A percentile compares a stretch with the other conserved stretches of the same genome.
phyloP scores from a whole-genome alignment of 2,113 vertebrate genomes.

The Etheostoma spectabile region DNA sequence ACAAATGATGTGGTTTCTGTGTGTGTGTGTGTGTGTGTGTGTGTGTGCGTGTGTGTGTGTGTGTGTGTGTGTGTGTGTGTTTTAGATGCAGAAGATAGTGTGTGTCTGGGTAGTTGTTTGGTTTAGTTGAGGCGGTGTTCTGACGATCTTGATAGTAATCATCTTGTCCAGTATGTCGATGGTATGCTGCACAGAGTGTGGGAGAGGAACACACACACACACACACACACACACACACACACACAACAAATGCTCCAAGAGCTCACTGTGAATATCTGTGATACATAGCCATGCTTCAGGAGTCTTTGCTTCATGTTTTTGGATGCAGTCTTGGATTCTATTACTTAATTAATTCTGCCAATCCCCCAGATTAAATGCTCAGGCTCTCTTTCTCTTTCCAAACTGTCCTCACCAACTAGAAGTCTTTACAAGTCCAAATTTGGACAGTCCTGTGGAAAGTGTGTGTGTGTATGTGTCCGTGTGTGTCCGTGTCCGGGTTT shows the following conservation, averaged over 20 bases:
- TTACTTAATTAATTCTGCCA: not conserved
- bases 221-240: constrained; percentile 38
- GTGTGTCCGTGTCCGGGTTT: too few relatives aligned
- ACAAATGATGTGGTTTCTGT: constrained; percentile 66
- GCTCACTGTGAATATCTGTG: not conserved
- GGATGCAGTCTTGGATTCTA: not conserved
- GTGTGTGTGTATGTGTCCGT: constrained; percentile 11
- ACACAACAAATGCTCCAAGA: constrained; percentile 10
- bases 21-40: constrained; percentile 44
- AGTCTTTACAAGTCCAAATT: constrained; percentile 6
- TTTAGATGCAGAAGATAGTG: constrained; percentile 72
- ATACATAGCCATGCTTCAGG: constrained; percentile 17
- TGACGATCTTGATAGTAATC: constrained; percentile 69
- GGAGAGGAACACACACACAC: constrained; percentile 51
- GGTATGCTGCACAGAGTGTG: constrained; percentile 36
- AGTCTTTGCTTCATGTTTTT: constrained; percentile 16
- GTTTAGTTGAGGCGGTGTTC: constrained; percentile 69
- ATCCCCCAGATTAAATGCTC: not conserved
- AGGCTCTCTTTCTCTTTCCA: not conserved
- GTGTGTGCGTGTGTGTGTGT: constrained; percentile 44
- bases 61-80: constrained; percentile 42
- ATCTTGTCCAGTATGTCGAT: constrained; percentile 36
- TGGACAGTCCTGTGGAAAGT: not conserved
- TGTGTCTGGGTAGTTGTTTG: constrained; percentile 70
- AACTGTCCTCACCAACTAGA: not conserved